Conservation (phyloP, 2,888 invertebrate genomes). For the Aethes cnicana region DNA sequence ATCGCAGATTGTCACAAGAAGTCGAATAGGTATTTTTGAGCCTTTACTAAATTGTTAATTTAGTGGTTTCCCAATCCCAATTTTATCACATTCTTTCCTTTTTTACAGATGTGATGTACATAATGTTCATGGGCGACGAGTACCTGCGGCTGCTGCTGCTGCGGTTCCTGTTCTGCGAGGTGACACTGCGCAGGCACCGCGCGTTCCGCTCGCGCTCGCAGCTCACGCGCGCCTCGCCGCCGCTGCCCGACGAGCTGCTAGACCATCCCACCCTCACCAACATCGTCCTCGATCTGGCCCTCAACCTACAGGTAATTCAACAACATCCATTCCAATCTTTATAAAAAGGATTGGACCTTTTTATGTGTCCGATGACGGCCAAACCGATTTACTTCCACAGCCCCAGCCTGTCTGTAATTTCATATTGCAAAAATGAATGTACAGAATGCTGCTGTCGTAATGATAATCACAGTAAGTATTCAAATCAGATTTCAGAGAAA, state of each 20-base stretch:
- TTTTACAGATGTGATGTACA: constrained; percentile 83
- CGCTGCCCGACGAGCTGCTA: constrained; percentile 93
- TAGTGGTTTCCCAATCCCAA: neutral
- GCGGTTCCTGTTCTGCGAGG: constrained; percentile 96
- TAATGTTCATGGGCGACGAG: constrained; percentile 97
- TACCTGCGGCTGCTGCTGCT: constrained; percentile 94
- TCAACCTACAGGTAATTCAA: constrained; percentile 88
- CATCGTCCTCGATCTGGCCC: constrained; percentile 91
- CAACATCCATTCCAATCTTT: too few species aligned
- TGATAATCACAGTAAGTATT: too few species aligned
- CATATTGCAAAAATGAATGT: too few species aligned
- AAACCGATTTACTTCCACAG: too few species aligned
- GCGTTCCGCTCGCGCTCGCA: constrained; percentile 92
- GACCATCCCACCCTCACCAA: constrained; percentile 91
- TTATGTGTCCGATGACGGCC: too few species aligned
- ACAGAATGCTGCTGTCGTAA: too few species aligned
- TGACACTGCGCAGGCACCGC: constrained; percentile 93
- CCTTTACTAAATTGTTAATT: neutral
- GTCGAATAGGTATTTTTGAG: constrained; percentile 75
- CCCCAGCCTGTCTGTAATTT: too few species aligned
- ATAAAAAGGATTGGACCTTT: too few species aligned
- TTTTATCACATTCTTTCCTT: neutral
- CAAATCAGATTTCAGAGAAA: too few species aligned
- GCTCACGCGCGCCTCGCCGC: constrained; percentile 92
- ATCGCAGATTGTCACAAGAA: constrained; percentile 90